phyloP scores from a whole-genome alignment of 2,797 vertebrate genomes.

The Danio kyathit region DNA sequence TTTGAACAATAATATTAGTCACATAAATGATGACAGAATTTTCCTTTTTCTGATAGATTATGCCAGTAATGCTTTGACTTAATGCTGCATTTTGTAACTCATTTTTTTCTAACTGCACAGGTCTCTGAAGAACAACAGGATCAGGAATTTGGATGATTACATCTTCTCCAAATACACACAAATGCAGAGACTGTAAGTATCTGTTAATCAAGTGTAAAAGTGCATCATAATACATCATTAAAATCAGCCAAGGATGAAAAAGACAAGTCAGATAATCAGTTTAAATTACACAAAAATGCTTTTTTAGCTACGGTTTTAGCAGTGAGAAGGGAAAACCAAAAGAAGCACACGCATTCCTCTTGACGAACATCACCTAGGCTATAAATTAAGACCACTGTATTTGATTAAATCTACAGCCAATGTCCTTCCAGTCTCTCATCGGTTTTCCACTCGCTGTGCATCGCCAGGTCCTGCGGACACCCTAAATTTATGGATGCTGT shows the following conservation, averaged over 20 bases:
- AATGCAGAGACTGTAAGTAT: constrained; percentile 82
- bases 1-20: not conserved
- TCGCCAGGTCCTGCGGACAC: constrained; percentile 1
- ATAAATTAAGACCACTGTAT: not conserved
- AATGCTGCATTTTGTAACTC: not conserved
- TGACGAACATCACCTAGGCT: constrained; percentile 2
- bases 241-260: not conserved
- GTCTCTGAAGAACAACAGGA: constrained; percentile 81
- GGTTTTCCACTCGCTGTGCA: not conserved
- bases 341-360: not conserved
- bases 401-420: not conserved
- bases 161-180: constrained; percentile 78
- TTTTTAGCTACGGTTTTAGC: not conserved
- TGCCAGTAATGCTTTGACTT: not conserved
- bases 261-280: constrained; percentile 1
- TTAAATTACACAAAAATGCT: not conserved
- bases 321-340: not conserved
- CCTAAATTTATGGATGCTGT: constrained; percentile 9
- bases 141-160: constrained; percentile 75
- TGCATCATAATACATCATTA: not conserved
- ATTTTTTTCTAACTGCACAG: constrained; percentile 66
- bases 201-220: not conserved
- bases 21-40: not conserved
- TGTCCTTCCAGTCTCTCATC: not conserved
- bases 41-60: constrained; percentile 20